phyloP scores from a whole-genome alignment of 1,140 invertebrate genomes.

The Papilio helenus region DNA sequence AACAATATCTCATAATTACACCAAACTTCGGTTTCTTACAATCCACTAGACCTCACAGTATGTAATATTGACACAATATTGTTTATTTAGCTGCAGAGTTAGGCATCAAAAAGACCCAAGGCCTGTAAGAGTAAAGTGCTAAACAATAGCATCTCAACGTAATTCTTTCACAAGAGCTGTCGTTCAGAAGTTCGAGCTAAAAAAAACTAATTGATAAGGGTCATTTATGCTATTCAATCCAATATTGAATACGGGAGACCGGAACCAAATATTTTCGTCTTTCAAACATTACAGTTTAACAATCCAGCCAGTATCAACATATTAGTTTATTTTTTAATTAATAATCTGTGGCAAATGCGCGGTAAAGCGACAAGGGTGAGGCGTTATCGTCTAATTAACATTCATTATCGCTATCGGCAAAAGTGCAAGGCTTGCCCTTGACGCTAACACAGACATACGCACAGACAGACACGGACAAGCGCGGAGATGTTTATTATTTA shows the following conservation, averaged over 20 bases:
- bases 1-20: not conserved
- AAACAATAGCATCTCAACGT: not conserved
- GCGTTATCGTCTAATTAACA: conserved; percentile 55
- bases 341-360: conserved; percentile 29
- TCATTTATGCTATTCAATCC: too few relatives aligned
- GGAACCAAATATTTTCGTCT: not conserved
- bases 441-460: conserved; percentile 41
- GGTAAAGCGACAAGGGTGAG: conserved; percentile 40
- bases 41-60: not conserved
- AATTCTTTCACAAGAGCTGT: not conserved
- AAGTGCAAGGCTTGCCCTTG: conserved; percentile 61
- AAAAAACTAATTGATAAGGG: too few relatives aligned
- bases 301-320: not conserved
- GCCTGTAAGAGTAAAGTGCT: not conserved
- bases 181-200: too few relatives aligned
- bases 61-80: not conserved
- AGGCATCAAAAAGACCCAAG: not conserved
- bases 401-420: conserved; percentile 48
- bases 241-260: too few relatives aligned
- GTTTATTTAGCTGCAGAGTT: not conserved
- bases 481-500: conserved; percentile 48
- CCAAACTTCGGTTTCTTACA: not conserved
- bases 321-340: conserved; percentile 5
- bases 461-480: conserved; percentile 38
- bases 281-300: not conserved